Evolutionary conservation across 2,113 vertebrate genomes (phyloP), one percentile per base, ranked within the genome.

Genomic region (Hippocampus barbouri): DNA sequence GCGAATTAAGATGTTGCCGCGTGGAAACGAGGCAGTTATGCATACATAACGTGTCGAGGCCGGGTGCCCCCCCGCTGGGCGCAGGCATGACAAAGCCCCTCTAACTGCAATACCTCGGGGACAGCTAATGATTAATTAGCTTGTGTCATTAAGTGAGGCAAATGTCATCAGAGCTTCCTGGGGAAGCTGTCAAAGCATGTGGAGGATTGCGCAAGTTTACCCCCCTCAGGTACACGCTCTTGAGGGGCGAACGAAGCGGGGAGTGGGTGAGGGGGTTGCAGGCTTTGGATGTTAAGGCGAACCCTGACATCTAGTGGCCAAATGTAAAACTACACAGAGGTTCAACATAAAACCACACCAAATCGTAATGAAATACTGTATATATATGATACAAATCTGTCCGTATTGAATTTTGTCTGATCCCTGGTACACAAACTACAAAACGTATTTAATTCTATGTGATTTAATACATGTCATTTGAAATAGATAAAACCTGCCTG

Each of bases 71-170:
- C 95, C 94, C 88, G 93, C 94, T 94, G 95, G 74, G 95, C 88
- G 80, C 88, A 94, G 92, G 90, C 93, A 88, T 87, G 90, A 93
- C 93, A 93, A 94, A 94, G 94, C 93, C 91, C 94, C 94, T 94
- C 94, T 93, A 94, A 92, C 88, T 91, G 88, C 92, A 93, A 93
- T 94, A 94, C 93, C 94, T 97, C 94, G 92, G 94, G 95, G 94
- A 96, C 94, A 92, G 78, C 95, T 97, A 96, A 97, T 98, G 96
- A 97, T 97, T 97, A 96, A 99, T 98, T 97, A 99, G 95, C 89
- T 93, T 91, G 93, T 94, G 94, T 96, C 94, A 93, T 97, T 96
- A 96, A 97, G 94, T 95, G 95, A 95, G 94, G 94, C 94, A 96
- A 97, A 98, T 96, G 94, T 96, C 95, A 95, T 92, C 92, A 91